Conservation (phyloP, 2,797 vertebrate species). For the Tauraco hartlaubi region DNA sequence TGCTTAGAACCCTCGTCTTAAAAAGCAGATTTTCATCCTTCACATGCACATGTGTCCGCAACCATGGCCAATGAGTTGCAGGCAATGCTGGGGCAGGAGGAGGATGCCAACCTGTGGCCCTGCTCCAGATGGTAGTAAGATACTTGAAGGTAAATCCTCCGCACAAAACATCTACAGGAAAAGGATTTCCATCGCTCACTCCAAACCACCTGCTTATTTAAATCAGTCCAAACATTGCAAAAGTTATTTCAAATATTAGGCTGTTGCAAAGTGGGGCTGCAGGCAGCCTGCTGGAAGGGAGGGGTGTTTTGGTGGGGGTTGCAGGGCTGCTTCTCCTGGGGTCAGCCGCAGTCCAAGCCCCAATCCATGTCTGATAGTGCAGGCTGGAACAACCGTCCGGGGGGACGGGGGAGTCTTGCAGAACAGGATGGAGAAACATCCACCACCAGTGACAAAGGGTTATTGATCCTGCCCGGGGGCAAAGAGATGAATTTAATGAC, state of each 20-base stretch:
- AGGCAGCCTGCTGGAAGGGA: background rate
- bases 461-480: background rate
- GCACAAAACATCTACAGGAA: background rate
- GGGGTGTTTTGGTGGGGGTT: background rate
- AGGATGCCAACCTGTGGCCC: background rate
- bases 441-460: background rate
- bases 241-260: background rate
- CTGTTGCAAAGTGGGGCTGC: background rate
- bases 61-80: background rate
- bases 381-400: background rate
- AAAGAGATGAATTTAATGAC: background rate
- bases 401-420: background rate
- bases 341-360: background rate
- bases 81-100: background rate
- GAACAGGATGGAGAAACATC: conserved; percentile 20
- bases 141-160: background rate
- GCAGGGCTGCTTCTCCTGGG: background rate
- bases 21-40: background rate
- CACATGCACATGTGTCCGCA: fast-evolving
- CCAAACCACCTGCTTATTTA: background rate
- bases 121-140: background rate
- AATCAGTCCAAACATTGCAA: background rate
- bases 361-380: background rate
- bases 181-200: conserved; percentile 6
- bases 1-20: background rate